Evolutionary conservation across 1,140 invertebrate genomes (phyloP), one percentile per base, ranked within the genome.

Genomic region (Drosophila trapezifrons): DNA sequence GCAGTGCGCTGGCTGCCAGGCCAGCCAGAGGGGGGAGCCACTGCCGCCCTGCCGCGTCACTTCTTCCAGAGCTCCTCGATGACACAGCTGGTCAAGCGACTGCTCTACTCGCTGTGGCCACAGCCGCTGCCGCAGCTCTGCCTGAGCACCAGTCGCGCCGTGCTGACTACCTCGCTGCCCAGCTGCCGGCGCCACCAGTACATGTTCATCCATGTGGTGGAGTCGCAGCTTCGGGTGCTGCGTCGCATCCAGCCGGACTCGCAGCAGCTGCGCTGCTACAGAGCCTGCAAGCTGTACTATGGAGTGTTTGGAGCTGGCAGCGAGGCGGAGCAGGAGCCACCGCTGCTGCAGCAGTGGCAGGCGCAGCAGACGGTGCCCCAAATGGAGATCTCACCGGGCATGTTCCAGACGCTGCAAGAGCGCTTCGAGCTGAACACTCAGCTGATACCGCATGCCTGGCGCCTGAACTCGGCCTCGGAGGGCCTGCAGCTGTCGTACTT

Each of bases 171-270:
- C 52, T 77, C 63, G 9, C 46, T 85, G 65, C 83, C 90, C 10
- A 73, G 63, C 54, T 57, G 78, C 58, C 66, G 80, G 0, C 49
- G 56, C 10, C 56, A 71, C 18, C 80, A 78, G 17, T 89, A 71
- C 52, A 65, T 91, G 72, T 54, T 91, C 7, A 56, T 91, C 13
- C 78, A 89, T 17, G 76, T 91, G 17, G 70, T 90, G 6, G 90
- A 91, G 35, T 75, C 79, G 3, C 54, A 90, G 42, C 55, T 91
- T 13, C 45, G 57, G 2, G 64, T 91, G 20, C 45, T 91, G 47
- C 86, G 83, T 12, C 69, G 71, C 15, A 55, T 54, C 4, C 42
- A 51, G 25, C 32, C 49, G 6, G 27, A 55, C 4, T 29, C 43
- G 15, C 35, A 49, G 7, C 43, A 73, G 8, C 32, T 89, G 57